Conservation (phyloP, 1,140 invertebrate species). For the Orchestia grillus region DNA sequence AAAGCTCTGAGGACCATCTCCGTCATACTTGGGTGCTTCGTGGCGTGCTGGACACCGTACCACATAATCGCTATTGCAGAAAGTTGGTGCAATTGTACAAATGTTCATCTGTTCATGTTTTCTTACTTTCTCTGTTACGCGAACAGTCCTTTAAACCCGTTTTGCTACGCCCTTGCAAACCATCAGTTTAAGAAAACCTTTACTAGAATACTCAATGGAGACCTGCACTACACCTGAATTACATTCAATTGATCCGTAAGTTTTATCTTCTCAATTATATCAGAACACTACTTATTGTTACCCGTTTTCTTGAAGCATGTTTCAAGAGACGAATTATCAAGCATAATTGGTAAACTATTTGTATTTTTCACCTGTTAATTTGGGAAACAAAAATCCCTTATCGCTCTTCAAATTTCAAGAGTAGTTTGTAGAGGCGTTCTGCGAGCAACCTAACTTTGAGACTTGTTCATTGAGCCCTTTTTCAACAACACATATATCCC, state of each 20-base stretch:
- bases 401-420: neutral
- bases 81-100: constrained; percentile 95
- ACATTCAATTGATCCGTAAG: neutral
- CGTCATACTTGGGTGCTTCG: constrained; percentile 92
- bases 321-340: neutral
- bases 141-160: constrained; percentile 82
- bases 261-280: neutral
- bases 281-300: neutral
- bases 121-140: constrained; percentile 99
- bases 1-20: constrained; percentile 99
- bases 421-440: neutral
- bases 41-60: constrained; percentile 99
- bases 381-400: neutral
- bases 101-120: constrained; percentile 95
- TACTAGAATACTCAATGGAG: constrained; percentile 92
- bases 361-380: neutral
- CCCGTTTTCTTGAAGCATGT: neutral
- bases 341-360: neutral
- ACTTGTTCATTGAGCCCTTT: neutral
- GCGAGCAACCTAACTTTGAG: neutral
- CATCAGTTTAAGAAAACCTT: constrained; percentile 99
- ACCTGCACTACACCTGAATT: constrained; percentile 88
- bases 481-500: neutral
- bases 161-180: constrained; percentile 95
- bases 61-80: constrained; percentile 95